Percentiles rank a stretch among this genome's conserved stretches.
These are phyloP conservation scores for Drosophila pseudoobscura DNA, from an alignment of 1,140 invertebrate genomes.

Conservation along the genomic window DNA sequence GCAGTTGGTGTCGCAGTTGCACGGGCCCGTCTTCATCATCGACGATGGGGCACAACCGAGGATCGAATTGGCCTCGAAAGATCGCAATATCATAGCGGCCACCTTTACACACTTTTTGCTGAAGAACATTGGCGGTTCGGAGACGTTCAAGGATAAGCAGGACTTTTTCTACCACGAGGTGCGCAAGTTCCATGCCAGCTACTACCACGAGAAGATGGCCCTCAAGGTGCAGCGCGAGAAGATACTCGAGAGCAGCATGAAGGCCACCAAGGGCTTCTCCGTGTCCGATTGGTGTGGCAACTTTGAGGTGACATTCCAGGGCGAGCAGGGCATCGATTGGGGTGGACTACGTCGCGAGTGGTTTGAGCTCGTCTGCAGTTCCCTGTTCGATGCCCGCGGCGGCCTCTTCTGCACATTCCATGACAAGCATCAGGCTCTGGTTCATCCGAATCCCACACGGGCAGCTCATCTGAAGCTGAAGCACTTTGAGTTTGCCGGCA, in stretches of 20 bases:
- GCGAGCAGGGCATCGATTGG: slow-evolving; percentile 97
- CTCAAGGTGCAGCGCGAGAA: slow-evolving; percentile 92
- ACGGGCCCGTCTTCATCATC: slow-evolving; percentile 87
- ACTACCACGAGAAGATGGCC: slow-evolving; percentile 92
- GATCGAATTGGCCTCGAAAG: slow-evolving; percentile 91
- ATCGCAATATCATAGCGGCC: slow-evolving; percentile 95
- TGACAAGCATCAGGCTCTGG: slow-evolving; percentile 92
- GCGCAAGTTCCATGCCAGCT: slow-evolving; percentile 92
- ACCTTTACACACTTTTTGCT: slow-evolving; percentile 95
- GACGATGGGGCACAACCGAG: slow-evolving; percentile 96
- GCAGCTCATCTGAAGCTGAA: slow-evolving; percentile 91
- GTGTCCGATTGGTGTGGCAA: slow-evolving; percentile 95
- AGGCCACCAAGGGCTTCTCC: slow-evolving; percentile 90
- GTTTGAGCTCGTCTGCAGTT: slow-evolving; percentile 94
- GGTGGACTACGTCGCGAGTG: slow-evolving; percentile 96
- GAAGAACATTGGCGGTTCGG: slow-evolving; percentile 97
- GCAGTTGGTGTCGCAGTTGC: slow-evolving; percentile 80
- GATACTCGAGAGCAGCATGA: slow-evolving; percentile 92
- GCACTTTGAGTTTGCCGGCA: slow-evolving; percentile 96
- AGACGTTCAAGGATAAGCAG: slow-evolving; percentile 97
- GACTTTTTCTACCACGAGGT: slow-evolving; percentile 97
- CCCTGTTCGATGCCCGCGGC: slow-evolving; percentile 93
- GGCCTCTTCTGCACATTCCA: slow-evolving; percentile 93
- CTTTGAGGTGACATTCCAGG: slow-evolving; percentile 95
- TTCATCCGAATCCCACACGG: slow-evolving; percentile 94